Evolutionary conservation across 2,113 vertebrate species (phyloP), one percentile per base, ranked within the genome.

Genomic region (Perca fluviatilis): DNA sequence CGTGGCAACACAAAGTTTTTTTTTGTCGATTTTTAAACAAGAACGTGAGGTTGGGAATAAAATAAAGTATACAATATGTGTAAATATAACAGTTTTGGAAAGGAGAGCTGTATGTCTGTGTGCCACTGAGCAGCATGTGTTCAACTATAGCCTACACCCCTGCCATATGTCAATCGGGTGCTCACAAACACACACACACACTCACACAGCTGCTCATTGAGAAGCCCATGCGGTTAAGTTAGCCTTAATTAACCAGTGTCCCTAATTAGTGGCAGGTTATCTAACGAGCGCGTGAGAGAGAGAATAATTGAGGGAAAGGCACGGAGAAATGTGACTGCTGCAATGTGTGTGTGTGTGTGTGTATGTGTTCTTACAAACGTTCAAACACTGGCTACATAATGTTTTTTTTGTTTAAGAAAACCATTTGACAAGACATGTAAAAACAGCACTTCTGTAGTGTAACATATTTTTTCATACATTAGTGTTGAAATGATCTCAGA

Each of bases 221-320:
- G 79, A 73, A 80, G 86, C 71, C 79, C 51, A 72, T 84, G 58
- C 15, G n/a, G 58, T 80, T 79, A 79, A 79, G 62, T 74, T 83
- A 58, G 67, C 69, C 77, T 74, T 90, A 83, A 92, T 88, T 86
- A 84, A 90, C 68, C 6, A 18, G 62, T 30, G 75, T 60, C 46
- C 75, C 72, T 89, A 92, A 92, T 90, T 89, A 86, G 83, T 83
- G 58, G 25, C 84, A 82, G 46, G 79, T 82, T 86, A 65, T 74
- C 33, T 77, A 60, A 84, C 6, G 16, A 69, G n/a, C 46, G 36
- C 36, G 67, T 40, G 46, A n/a, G 46, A 27, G 10, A 11, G 56
- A 33, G 15, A 43, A 25, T n/a, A 25, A 11, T 4, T 33, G 71
- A 33, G n/a, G 19, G n/a, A 47, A 51, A 40, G 51, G 16, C 5